A percentile compares a stretch with the other conserved stretches of the same genome.
phyloP scores from a whole-genome alignment of 2,113 vertebrate genomes.

The Pluvianellus socialis region DNA sequence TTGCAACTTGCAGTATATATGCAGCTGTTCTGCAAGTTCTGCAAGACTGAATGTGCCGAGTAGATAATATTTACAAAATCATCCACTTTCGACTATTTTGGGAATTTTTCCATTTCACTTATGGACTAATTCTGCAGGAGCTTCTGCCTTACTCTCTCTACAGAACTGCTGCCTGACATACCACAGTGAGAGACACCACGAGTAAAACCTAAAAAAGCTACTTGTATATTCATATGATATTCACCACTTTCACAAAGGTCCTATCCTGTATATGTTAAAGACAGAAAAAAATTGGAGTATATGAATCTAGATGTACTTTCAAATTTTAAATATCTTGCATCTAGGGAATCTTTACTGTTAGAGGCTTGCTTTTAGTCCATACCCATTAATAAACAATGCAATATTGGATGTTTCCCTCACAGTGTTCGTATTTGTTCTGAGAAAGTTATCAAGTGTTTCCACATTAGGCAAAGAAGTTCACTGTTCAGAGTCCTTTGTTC shows the following conservation, averaged over 20 bases:
- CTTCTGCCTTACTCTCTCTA: not conserved
- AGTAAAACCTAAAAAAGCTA: not conserved
- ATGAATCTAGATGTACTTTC: not conserved
- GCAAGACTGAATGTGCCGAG: not conserved
- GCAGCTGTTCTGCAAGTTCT: not conserved
- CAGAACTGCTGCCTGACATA: not conserved
- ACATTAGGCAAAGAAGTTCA: not conserved
- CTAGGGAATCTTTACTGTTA: not conserved
- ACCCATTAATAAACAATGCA: not conserved
- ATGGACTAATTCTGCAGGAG: not conserved
- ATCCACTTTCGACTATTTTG: not conserved
- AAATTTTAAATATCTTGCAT: not conserved
- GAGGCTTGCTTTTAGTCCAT: not conserved
- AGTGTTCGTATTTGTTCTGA: not conserved
- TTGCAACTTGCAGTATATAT: not conserved
- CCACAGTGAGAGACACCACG: not conserved
- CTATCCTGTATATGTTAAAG: not conserved
- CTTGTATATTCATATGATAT: not conserved
- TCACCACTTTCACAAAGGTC: not conserved
- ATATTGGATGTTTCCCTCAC: not conserved
- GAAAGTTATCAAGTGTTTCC: not conserved
- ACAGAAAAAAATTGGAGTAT: not conserved
- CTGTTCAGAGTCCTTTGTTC: not conserved
- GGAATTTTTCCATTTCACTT: not conserved
- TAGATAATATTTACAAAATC: not conserved